Evolutionary conservation across 1,140 invertebrate species (phyloP).

Genomic region (fruit fly (Drosophila melanogaster)): Release_6_plus_ISO1_MT NT_033777.3:5931501-5932000

Average conservation of each 20-base stretch:
- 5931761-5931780: slow-evolving; percentile 67
- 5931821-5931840: slow-evolving; percentile 73
- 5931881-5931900: slow-evolving; percentile 23
- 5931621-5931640: slow-evolving; percentile 34
- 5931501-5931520: slow-evolving; percentile 10
- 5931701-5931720: slow-evolving; percentile 82
- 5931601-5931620: slow-evolving; percentile 84
- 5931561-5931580: slow-evolving; percentile 83
- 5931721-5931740: slow-evolving; percentile 64
- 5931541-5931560: slow-evolving; percentile 21
- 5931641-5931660: slow-evolving; percentile 3
- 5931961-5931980: slow-evolving; percentile 20
- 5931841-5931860: slow-evolving; percentile 81
- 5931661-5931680: slow-evolving; percentile 59
- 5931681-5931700: slow-evolving; percentile 84
- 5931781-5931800: slow-evolving; percentile 7
- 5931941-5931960: slow-evolving; percentile 29
- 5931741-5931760: slow-evolving; percentile 54
- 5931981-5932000: slow-evolving; percentile 20
- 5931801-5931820: slow-evolving; percentile 60
- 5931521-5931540: slow-evolving; percentile 1
- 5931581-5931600: slow-evolving; percentile 84
- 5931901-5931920: slow-evolving; percentile 59
- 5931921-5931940: slow-evolving; percentile 56
- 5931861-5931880: slow-evolving; percentile 11